phyloP scores from a whole-genome alignment of 2,113 vertebrate species.

The Solenodon paradoxus region DNA sequence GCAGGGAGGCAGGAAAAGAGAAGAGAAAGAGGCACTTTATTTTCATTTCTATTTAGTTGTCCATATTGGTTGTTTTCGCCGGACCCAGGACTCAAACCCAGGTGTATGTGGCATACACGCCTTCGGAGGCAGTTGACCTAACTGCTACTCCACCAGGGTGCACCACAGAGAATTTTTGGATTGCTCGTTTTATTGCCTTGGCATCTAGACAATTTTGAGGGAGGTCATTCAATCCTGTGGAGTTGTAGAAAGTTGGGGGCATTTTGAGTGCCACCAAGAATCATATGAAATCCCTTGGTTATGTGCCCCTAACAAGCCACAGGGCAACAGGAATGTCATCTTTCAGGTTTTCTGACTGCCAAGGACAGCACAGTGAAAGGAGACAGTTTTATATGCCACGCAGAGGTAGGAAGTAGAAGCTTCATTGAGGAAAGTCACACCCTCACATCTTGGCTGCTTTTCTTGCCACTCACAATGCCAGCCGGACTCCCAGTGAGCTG shows the following conservation, averaged over 20 bases:
- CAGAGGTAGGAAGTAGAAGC: neutral
- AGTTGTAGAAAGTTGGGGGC: neutral
- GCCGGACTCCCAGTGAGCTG: neutral
- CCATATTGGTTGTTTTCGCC: no score
- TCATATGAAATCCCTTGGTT: neutral
- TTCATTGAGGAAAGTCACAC: neutral
- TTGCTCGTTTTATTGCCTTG: neutral
- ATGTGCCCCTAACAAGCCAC: neutral
- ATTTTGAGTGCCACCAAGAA: neutral
- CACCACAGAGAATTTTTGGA: no score
- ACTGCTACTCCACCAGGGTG: no score
- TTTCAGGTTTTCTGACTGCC: neutral
- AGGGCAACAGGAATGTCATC: neutral
- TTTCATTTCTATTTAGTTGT: no score
- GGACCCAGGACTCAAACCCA: no score
- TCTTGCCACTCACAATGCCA: accelerated
- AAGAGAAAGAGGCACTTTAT: no score
- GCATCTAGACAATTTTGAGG: neutral
- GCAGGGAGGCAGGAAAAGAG: no score
- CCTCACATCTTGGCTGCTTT: neutral
- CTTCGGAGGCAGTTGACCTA: no score
- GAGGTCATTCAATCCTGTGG: neutral
- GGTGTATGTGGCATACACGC: no score
- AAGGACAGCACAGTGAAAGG: neutral
- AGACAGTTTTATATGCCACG: neutral